Percentiles rank a stretch among this genome's conserved stretches.
These are phyloP conservation scores for Scaptomyza caliginosa DNA, from an alignment of 2,888 invertebrate species.

Conservation along the genomic window DNA sequence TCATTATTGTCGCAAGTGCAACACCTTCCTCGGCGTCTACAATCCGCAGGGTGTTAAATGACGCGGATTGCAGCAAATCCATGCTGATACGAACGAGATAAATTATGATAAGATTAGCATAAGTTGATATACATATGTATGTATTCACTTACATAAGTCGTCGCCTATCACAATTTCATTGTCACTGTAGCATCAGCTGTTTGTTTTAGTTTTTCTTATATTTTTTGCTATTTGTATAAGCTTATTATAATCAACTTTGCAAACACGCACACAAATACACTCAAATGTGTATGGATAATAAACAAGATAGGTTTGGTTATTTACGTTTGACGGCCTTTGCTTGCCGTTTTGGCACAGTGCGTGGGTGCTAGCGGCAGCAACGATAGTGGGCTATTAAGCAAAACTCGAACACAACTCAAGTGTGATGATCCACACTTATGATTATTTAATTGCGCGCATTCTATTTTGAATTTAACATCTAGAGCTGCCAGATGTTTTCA, in stretches of 20 bases:
- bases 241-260: conserved; percentile 20
- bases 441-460: conserved; percentile 8
- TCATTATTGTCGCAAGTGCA: conserved; percentile 82
- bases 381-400: conserved; percentile 6
- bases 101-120: conserved; percentile 41
- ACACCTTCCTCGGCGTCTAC: conserved; percentile 81
- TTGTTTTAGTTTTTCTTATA: conserved; percentile 22
- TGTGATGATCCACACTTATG: conserved; percentile 3
- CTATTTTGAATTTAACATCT: background rate
- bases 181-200: conserved; percentile 26
- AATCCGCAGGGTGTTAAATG: conserved; percentile 59
- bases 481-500: conserved; percentile 23
- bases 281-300: background rate
- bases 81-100: conserved; percentile 3
- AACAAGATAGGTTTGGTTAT: conserved; percentile 25
- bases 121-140: conserved; percentile 14
- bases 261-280: conserved; percentile 10
- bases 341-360: conserved; percentile 17
- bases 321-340: conserved; percentile 25
- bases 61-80: conserved; percentile 3
- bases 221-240: conserved; percentile 24
- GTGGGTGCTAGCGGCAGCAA: conserved; percentile 29
- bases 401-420: conserved; percentile 1
- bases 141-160: conserved; percentile 9
- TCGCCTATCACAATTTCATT: conserved; percentile 20